phyloP scores from a whole-genome alignment of 2,888 invertebrate species.

The Rhagophthalmus giganteus region DNA sequence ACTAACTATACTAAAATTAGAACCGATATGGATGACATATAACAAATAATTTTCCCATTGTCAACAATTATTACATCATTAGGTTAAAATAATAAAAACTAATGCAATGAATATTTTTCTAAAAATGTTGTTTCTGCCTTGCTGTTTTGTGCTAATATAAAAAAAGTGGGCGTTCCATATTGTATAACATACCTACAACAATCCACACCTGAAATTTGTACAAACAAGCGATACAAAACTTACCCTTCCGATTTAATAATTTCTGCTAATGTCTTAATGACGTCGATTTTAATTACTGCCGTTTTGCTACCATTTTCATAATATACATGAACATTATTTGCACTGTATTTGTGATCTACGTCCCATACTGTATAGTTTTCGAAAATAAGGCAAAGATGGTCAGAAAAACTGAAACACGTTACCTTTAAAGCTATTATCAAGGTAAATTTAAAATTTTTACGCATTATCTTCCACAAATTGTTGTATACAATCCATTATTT shows the following conservation, averaged over 20 bases:
- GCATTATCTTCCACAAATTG: constrained; percentile 73
- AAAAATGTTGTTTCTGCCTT: constrained; percentile 53
- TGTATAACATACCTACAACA: constrained; percentile 63
- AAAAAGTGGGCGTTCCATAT: constrained; percentile 69
- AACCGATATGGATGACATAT: too few species aligned
- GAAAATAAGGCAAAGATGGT: constrained; percentile 69
- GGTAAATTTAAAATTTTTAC: constrained; percentile 49
- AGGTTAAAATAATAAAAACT: too few species aligned
- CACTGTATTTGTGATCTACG: constrained; percentile 63
- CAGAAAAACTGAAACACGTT: constrained; percentile 57
- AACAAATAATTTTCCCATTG: too few species aligned
- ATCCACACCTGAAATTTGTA: constrained; percentile 21
- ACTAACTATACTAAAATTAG: too few species aligned
- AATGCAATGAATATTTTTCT: constrained; percentile 10
- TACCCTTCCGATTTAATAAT: constrained; percentile 46
- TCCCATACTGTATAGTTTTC: constrained; percentile 75
- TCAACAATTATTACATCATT: too few species aligned
- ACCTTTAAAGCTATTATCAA: neutral
- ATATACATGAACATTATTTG: constrained; percentile 67
- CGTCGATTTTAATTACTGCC: constrained; percentile 62
- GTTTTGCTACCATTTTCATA: constrained; percentile 70
- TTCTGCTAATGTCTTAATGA: constrained; percentile 61
- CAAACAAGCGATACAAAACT: constrained; percentile 11
- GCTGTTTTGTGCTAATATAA: constrained; percentile 63
- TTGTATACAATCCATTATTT: constrained; percentile 84